Evolutionary conservation across 2,113 vertebrate species (phyloP), one percentile per base, ranked within the genome.

Genomic region (Triplophysa tibetana): DNA sequence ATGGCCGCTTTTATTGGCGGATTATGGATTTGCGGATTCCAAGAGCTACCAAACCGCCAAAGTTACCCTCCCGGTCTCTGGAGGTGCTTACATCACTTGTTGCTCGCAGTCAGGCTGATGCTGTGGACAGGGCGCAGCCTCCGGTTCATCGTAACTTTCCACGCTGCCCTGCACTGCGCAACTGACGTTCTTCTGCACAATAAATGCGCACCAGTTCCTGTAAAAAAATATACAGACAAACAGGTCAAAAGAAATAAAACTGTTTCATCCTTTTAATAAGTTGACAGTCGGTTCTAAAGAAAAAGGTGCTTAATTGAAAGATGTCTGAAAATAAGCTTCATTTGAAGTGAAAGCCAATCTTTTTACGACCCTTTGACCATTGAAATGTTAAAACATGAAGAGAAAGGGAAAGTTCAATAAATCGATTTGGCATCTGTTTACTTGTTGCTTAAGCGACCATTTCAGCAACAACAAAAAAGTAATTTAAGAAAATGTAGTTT

Each of bases 201-300:
- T 93, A 87, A 94, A 95, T 76, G 98, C 98, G 85, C 98, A 99
- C 96, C 97, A 97, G 91, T 98, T 98, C 90, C 97, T 99, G 90
- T 8, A 60, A 75, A 56, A 60, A 24, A 75, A 75, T 52, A 63
- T 76, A 82, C 33, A 62, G 26, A 75, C 17, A 19, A 58, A 29
- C 43, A 13, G 54, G 38, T 3, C n/a, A 68, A 8, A 4, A 38
- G 43, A 45, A 45, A 11, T 45, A 11, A 12, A 45, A 45, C 29
- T 29, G 29, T 29, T 29, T 4, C 16, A 43, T 54, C 17, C 10
- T 50, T 50, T 50, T 14, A 7, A 50, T 14, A 50, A 1, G 48
- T 3, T 50, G 48, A 54, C 17, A 54, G 17, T 54, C 12, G 43
- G 43, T 45, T 45, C 2, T 45, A 45, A 33, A 33, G 19, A 10